Percentiles rank a stretch among this genome's conserved stretches.
Evolutionary conservation across 64 coral and sea anemone species (phyloP).

Genomic region (Stichodactyla mertensii): DNA sequence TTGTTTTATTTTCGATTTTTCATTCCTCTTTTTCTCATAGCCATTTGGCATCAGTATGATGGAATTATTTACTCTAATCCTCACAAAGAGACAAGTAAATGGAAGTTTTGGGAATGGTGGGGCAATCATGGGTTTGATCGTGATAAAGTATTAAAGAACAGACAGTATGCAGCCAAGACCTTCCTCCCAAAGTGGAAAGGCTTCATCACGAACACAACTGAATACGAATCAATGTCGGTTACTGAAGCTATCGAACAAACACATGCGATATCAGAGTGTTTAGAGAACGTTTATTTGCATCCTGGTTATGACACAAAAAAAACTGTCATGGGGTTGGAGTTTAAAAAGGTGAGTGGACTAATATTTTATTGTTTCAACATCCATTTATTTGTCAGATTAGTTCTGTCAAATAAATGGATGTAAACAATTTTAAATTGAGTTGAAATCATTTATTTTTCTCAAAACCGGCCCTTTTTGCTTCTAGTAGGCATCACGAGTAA

Average conservation of each 20-base stretch:
- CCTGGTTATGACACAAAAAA: not conserved
- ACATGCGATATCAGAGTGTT: not conserved
- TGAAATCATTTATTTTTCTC: no score
- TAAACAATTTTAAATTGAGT: no score
- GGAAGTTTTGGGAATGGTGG: not conserved
- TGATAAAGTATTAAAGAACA: not conserved
- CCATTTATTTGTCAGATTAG: no score
- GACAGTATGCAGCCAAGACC: not conserved
- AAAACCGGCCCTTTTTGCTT: no score
- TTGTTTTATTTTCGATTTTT: no score
- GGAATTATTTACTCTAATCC: not conserved
- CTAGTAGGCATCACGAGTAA: no score
- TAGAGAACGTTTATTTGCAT: not conserved
- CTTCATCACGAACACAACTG: not conserved
- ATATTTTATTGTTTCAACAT: no score
- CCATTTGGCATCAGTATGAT: not conserved
- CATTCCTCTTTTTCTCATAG: not conserved
- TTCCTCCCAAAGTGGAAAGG: not conserved
- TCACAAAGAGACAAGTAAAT: not conserved
- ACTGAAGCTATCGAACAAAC: not conserved
- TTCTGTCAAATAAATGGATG: no score
- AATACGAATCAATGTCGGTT: not conserved
- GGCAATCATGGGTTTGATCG: not conserved
- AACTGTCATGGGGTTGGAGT: not conserved
- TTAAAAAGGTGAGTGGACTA: not conserved